A percentile compares a stretch with the other conserved stretches of the same genome.
phyloP scores from a whole-genome alignment of 2,797 vertebrate species.

The Emys orbicularis region DNA sequence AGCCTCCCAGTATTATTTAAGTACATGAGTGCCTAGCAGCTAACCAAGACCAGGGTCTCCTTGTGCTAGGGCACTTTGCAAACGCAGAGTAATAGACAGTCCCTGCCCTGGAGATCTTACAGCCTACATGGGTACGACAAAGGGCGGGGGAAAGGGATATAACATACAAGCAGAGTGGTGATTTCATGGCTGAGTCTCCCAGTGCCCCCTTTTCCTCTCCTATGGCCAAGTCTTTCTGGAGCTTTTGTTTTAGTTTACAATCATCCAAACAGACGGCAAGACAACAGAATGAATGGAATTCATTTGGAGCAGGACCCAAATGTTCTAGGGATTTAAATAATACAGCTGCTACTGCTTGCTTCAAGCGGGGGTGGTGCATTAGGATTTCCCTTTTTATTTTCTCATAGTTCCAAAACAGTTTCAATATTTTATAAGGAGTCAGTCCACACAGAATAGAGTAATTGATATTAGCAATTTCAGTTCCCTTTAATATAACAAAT shows the following conservation, averaged over 20 bases:
- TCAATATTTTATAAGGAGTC: background rate
- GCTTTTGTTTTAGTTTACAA: background rate
- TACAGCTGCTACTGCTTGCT: background rate
- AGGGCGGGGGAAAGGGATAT: background rate
- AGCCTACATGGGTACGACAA: background rate
- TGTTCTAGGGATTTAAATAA: background rate
- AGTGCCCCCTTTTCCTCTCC: background rate
- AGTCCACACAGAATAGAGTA: constrained; percentile 64
- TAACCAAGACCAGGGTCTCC: background rate
- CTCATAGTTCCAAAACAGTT: background rate
- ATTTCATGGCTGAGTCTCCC: background rate
- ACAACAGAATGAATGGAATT: background rate
- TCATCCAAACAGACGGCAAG: background rate
- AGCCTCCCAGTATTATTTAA: background rate
- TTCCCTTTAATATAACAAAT: constrained; percentile 71
- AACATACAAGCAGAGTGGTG: background rate
- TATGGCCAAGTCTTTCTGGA: background rate
- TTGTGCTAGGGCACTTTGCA: background rate
- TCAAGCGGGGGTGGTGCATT: fast-evolving
- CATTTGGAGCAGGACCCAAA: background rate
- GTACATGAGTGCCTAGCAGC: background rate
- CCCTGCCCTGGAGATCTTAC: background rate
- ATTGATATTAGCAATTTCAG: constrained; percentile 72
- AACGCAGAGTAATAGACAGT: background rate
- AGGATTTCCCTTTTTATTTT: background rate